Evolutionary conservation across 1,140 invertebrate genomes (phyloP).

Genomic region (Eufriesea mexicana): DNA sequence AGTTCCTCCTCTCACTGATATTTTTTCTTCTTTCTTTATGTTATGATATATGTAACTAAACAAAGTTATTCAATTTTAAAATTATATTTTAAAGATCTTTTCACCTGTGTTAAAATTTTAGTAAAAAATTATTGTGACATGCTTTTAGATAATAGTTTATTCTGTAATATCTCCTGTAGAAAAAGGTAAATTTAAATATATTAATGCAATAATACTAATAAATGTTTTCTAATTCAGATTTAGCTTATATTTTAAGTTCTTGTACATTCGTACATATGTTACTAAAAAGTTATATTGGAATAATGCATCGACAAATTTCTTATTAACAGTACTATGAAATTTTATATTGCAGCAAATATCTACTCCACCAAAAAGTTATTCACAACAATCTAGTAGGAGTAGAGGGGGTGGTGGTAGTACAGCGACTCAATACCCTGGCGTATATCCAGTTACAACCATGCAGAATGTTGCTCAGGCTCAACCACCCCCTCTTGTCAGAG

Average conservation of each 20-base stretch:
- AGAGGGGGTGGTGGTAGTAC: constrained; percentile 76
- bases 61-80: not conserved
- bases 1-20: constrained; percentile 43
- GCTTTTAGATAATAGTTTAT: not conserved
- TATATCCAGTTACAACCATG: constrained; percentile 81
- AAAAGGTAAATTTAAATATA: not conserved
- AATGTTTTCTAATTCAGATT: not conserved
- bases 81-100: too few species aligned
- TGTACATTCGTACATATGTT: too few species aligned
- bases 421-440: constrained; percentile 79
- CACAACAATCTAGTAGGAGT: constrained; percentile 73
- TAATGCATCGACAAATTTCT: not conserved
- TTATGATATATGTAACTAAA: not conserved
- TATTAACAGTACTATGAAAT: constrained; percentile 1
- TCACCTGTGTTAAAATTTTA: not conserved
- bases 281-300: not conserved
- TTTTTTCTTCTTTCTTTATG: not conserved
- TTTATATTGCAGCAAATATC: constrained; percentile 72
- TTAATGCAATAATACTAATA: too few species aligned
- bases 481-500: constrained; percentile 83
- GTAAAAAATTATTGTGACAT: not conserved
- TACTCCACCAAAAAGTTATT: constrained; percentile 71
- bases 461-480: constrained; percentile 81
- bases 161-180: not conserved
- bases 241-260: not conserved